These are phyloP conservation scores for Oceanodroma leucorhoa DNA, from an alignment of 2,797 vertebrate species.

Conservation along the genomic window DNA sequence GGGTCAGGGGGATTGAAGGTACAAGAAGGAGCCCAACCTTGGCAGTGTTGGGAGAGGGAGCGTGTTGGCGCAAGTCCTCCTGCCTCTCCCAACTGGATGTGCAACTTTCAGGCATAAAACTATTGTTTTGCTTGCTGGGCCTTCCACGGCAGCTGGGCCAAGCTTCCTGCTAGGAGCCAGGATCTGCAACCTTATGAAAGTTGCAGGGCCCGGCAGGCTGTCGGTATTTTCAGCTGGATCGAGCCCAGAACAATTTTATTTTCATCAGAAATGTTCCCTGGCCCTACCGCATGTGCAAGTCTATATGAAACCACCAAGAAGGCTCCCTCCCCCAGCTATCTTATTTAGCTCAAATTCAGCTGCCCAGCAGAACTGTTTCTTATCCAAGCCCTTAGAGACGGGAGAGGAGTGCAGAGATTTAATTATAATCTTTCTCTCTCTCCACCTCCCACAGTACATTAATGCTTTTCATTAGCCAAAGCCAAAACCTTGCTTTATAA, in stretches of 20 bases:
- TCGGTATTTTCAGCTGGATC: constrained; percentile 55
- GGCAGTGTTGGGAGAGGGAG: not conserved
- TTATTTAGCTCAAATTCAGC: constrained; percentile 54
- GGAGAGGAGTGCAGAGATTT: constrained; percentile 64
- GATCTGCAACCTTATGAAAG: constrained; percentile 61
- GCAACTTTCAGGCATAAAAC: not conserved
- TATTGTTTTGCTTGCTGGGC: constrained; percentile 40
- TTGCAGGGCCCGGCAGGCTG: constrained; percentile 50
- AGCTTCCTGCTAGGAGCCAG: constrained; percentile 52
- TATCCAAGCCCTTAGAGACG: constrained; percentile 54
- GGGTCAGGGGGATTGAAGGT: not conserved
- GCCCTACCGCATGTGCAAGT: constrained; percentile 60
- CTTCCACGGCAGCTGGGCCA: not conserved
- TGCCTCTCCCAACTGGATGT: not conserved
- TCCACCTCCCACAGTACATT: constrained; percentile 59
- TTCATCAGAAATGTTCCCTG: constrained; percentile 65
- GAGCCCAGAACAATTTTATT: constrained; percentile 66
- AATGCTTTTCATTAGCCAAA: constrained; percentile 57
- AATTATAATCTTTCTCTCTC: constrained; percentile 67
- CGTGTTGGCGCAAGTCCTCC: not conserved
- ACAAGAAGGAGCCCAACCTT: not conserved
- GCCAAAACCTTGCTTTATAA: constrained; percentile 65
- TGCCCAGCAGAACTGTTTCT: constrained; percentile 63
- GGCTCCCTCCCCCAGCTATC: constrained; percentile 62
- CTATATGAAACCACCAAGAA: constrained; percentile 62